Evolutionary conservation across 30 jellyfish, hydroid and myxozoan species (phyloP), one percentile per base, ranked within the genome.

Genomic region (Aurelia sp.): DNA sequence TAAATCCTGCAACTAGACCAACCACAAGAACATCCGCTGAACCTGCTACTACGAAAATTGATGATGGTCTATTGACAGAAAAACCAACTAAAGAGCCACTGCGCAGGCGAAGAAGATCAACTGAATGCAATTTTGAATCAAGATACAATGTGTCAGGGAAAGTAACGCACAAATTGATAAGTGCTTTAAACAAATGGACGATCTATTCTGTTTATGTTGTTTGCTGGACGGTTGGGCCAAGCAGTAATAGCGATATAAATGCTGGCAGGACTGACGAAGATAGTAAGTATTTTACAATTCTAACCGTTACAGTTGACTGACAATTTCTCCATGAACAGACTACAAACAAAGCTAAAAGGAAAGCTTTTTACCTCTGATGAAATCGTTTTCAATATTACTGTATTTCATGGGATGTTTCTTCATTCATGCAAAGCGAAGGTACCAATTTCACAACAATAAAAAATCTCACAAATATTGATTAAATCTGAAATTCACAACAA

Each of bases 221-320:
- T 9, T 84, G 93, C 82, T 31, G 74, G 64, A 84, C 93, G 2
- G 88, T 84, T 24, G 82, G 79, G 7, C 72, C 44, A 20, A 84
- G 93, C 59, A 0, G 12, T 4, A 44, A 40, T 3, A 84, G 93
- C 51, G 3, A 13, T 8, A 19, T 53, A 4, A 57, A 30, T 3
- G 72, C 19, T 19, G 21, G 27, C 15, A 20, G 73, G 59, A 84
- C 93, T 9, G 74, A 35, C 9, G 58, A 62, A 47, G 88, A 73
- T 67, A 73, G 93, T 84, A 53, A 59, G 93, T 73, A 22, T 20
- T 44, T 44, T 44, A 8, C 8, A 44, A 4, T 6, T 44, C 55
- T 1, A 44, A 44, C 55, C 13, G 55, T 7, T 44, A 3, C 6
- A 44, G 16, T 44, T 44, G 55, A 44, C 8, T 44, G 15, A 44